Evolutionary conservation across 2,888 invertebrate species (phyloP).

Genomic region (Eilema depressum): DNA sequence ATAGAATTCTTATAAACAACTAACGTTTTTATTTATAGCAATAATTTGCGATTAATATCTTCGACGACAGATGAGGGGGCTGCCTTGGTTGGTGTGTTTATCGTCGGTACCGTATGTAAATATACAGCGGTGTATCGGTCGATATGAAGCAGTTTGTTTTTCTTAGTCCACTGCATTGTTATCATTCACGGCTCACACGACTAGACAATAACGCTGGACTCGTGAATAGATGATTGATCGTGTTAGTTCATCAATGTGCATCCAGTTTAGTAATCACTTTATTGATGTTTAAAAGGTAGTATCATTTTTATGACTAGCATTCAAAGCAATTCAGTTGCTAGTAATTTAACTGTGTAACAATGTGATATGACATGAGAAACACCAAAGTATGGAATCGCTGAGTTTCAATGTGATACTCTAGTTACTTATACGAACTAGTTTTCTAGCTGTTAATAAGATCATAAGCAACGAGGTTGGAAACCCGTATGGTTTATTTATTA

Average conservation of each 20-base stretch:
- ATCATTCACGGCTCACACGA: slow-evolving; percentile 59
- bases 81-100: slow-evolving; percentile 58
- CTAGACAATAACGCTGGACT: slow-evolving; percentile 55
- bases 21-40: slow-evolving; percentile 47
- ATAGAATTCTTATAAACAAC: slow-evolving; percentile 35
- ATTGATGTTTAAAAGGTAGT: slow-evolving; percentile 35
- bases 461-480: slow-evolving; percentile 46
- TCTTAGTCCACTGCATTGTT: slow-evolving; percentile 62
- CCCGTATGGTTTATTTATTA: slow-evolving; percentile 70
- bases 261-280: slow-evolving; percentile 38
- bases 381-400: neutral
- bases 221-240: slow-evolving; percentile 46
- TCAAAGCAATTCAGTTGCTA: neutral
- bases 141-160: slow-evolving; percentile 65
- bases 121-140: slow-evolving; percentile 43
- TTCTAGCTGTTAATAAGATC: slow-evolving; percentile 49
- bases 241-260: slow-evolving; percentile 51
- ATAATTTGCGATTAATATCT: slow-evolving; percentile 56
- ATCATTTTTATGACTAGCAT: slow-evolving; percentile 32
- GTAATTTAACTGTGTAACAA: neutral
- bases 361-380: neutral
- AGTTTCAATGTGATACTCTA: neutral
- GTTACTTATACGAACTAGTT: slow-evolving; percentile 24
- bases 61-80: slow-evolving; percentile 48
- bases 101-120: slow-evolving; percentile 57